Base-by-base conservation (phyloP, 2,113 vertebrate genomes). In the Ciconia boyciana region DNA sequence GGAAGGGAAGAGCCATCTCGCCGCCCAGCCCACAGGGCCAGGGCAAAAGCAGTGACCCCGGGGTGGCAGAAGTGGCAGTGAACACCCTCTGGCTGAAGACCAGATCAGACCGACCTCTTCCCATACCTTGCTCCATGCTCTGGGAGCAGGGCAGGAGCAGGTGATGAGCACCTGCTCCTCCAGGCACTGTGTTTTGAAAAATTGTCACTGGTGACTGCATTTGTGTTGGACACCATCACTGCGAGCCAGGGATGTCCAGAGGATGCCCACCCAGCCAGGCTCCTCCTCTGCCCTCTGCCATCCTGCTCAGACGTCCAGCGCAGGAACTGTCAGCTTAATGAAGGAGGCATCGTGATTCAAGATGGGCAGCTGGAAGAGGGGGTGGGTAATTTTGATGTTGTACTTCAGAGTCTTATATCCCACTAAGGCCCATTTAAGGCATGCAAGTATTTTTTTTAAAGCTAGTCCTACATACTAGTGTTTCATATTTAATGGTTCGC, bases 21-120 rank as follows among this genome's bases (percentile, higher is more conserved):
- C 34, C 85, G 29, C 13, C 71, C 5, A 0, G 1, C 1, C 2
- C 34, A 29, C 14, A 89, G 34, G 3, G 6, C 14, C 61, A 11
- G 31, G 11, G 11, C 13, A 28, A 52, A 46, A 77, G 9, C 20
- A 54, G 46, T n/a, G 32, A 39, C 13, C 13, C 44, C 4, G 1
- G 16, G 7, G 3, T 36, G 19, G 14, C 13, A 43, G 25, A 82
- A 70, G 24, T 20, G 11, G 19, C 3, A 1, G 11, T 41, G n/a
- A 86, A 61, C 17, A 31, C 14, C 18, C 11, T 60, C 13, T 36
- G 19, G 15, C 29, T 72, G 58, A 57, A 77, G 52, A 66, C 8
- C 20, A 51, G 9, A 25, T 64, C 20, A 36, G 49, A 68, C 8
- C 2, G 2, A 87, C 3, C 14, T 58, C 55, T 75, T 74, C 10